These are phyloP conservation scores for Scrobipalpa atriplicella DNA, from an alignment of 2,888 invertebrate genomes.

Conservation along the genomic window DNA sequence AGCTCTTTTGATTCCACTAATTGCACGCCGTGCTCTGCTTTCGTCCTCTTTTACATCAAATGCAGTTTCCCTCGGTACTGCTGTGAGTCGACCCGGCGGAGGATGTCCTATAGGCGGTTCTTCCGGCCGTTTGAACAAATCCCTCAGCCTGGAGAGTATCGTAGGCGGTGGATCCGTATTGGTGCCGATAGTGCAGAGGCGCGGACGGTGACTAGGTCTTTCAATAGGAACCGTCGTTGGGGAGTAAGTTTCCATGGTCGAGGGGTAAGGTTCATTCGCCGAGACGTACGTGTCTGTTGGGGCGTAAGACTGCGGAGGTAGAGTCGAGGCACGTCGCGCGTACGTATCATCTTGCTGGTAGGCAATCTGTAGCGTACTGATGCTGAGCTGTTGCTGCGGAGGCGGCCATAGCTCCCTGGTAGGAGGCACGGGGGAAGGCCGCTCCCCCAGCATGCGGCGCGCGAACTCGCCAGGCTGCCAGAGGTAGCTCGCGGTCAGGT, in stretches of 20 bases:
- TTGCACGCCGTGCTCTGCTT: slow-evolving; percentile 58
- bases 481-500: slow-evolving; percentile 73
- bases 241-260: slow-evolving; percentile 35
- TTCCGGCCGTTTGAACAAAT: slow-evolving; percentile 51
- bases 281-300: slow-evolving; percentile 38
- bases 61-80: slow-evolving; percentile 61
- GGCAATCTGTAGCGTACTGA: slow-evolving; percentile 74
- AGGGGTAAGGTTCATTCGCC: neutral
- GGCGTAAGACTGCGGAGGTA: slow-evolving; percentile 61
- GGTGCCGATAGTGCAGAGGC: slow-evolving; percentile 70
- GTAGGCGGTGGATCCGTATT: slow-evolving; percentile 72
- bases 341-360: slow-evolving; percentile 68
- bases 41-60: slow-evolving; percentile 59
- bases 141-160: slow-evolving; percentile 53
- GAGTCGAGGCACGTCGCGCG: slow-evolving; percentile 60
- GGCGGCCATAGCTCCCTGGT: slow-evolving; percentile 73
- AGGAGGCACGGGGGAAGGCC: slow-evolving; percentile 73
- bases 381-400: slow-evolving; percentile 67
- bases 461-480: slow-evolving; percentile 79
- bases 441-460: slow-evolving; percentile 72
- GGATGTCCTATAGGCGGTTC: slow-evolving; percentile 51
- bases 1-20: slow-evolving; percentile 67
- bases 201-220: slow-evolving; percentile 41
- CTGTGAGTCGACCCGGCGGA: slow-evolving; percentile 59
- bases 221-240: slow-evolving; percentile 30